Percentiles rank a stretch among this genome's conserved stretches.
phyloP scores from a whole-genome alignment of 2,797 vertebrate species.

The Coracias cyanogaster region DNA sequence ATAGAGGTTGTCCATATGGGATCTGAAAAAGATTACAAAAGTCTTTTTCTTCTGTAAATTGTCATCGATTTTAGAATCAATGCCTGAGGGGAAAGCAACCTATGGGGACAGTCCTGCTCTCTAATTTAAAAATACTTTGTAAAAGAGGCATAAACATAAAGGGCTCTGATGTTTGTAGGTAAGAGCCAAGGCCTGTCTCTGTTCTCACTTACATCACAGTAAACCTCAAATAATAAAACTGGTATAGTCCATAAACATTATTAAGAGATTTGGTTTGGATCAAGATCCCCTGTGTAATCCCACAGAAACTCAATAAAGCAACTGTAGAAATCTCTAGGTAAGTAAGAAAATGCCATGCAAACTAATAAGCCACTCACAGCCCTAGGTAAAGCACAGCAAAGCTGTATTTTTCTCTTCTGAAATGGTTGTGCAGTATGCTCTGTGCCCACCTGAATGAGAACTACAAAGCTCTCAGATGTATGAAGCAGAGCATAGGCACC shows the following conservation, averaged over 20 bases:
- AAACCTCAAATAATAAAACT: conserved; percentile 38
- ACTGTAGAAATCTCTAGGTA: conserved; percentile 13
- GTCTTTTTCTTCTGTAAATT: conserved; percentile 31
- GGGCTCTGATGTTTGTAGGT: conserved; percentile 12
- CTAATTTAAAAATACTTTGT: conserved; percentile 20
- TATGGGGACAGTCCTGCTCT: neutral
- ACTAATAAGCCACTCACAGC: neutral
- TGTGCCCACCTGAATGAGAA: neutral
- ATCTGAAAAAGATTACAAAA: conserved; percentile 37
- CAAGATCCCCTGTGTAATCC: conserved; percentile 17
- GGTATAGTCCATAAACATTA: neutral
- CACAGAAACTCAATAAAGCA: conserved; percentile 29
- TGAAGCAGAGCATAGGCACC: neutral
- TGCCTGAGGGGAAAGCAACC: conserved; percentile 13
- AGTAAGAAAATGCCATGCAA: neutral
- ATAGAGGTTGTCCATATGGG: neutral
- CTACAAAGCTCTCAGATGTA: neutral
- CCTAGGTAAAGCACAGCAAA: neutral
- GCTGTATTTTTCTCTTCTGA: neutral
- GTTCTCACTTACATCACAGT: conserved; percentile 37
- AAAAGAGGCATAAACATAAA: conserved; percentile 25
- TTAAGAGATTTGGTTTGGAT: neutral
- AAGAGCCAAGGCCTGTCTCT: conserved; percentile 18
- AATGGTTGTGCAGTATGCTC: neutral
- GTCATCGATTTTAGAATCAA: neutral